Conservation (phyloP, 2,888 invertebrate genomes). For the Oligia strigilis region DNA sequence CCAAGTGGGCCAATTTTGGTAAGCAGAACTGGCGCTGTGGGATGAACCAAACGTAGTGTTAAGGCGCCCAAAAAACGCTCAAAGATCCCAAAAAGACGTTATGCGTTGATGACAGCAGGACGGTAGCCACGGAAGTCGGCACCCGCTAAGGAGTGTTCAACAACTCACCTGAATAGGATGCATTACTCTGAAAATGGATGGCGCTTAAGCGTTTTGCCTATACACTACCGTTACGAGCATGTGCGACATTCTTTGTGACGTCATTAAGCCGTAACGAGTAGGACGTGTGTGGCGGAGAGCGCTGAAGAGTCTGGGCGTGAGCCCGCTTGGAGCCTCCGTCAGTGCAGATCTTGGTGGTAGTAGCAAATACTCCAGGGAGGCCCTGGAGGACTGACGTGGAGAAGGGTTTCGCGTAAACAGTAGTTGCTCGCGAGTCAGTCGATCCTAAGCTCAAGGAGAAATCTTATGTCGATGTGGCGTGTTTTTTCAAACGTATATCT, state of each 20-base stretch:
- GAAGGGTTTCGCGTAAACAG: constrained; percentile 89
- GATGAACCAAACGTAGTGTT: constrained; percentile 94
- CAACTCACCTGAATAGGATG: constrained; percentile 90
- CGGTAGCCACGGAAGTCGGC: constrained; percentile 59
- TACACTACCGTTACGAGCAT: constrained; percentile 84
- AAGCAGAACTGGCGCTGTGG: constrained; percentile 95
- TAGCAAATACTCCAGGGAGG: constrained; percentile 93
- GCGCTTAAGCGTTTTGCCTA: constrained; percentile 84
- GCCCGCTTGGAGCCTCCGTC: constrained; percentile 88
- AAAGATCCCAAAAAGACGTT: constrained; percentile 78
- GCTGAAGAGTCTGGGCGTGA: constrained; percentile 91
- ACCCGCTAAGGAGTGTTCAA: constrained; percentile 79
- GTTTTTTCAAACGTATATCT: constrained; percentile 52
- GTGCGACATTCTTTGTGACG: constrained; percentile 67
- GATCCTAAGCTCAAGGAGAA: constrained; percentile 90
- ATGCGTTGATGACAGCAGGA: constrained; percentile 22
- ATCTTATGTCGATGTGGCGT: constrained; percentile 82
- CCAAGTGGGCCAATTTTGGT: constrained; percentile 94
- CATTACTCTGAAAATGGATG: constrained; percentile 43
- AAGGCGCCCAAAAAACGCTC: constrained; percentile 92
- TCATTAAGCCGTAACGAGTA: constrained; percentile 91
- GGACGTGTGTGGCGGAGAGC: constrained; percentile 87
- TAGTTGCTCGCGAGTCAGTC: constrained; percentile 91
- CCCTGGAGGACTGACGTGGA: constrained; percentile 91
- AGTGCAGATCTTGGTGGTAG: constrained; percentile 93